Evolutionary conservation across 2,888 invertebrate genomes (phyloP).

Genomic region (Limnephilus auricula): DNA sequence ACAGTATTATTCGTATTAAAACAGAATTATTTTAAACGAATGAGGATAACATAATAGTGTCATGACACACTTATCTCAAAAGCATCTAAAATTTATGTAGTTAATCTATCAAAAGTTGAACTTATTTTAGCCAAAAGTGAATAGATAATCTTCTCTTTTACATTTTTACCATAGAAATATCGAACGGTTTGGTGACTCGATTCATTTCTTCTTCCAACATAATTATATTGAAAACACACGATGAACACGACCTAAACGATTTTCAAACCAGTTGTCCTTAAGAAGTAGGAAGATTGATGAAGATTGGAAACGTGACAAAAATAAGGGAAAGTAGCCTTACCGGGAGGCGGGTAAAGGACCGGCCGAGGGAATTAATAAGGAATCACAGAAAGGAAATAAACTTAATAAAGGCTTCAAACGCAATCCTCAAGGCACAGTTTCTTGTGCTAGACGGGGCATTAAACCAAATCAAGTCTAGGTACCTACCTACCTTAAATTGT

Average conservation of each 20-base stretch:
- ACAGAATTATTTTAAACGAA: no score
- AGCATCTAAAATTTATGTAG: neutral
- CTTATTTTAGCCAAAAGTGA: neutral
- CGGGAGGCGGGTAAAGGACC: neutral
- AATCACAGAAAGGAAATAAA: slow-evolving; percentile 27
- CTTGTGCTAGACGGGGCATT: neutral
- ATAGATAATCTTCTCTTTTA: neutral
- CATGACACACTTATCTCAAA: no score
- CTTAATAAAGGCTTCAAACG: slow-evolving; percentile 11
- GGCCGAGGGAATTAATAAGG: slow-evolving; percentile 15
- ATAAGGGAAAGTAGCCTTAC: slow-evolving; percentile 17
- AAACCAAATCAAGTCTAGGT: neutral
- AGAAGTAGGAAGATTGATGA: slow-evolving; percentile 38
- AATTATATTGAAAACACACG: neutral
- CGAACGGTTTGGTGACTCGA: neutral
- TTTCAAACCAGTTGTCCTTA: neutral
- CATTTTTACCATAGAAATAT: neutral
- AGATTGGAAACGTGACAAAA: slow-evolving; percentile 45
- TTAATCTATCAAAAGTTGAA: neutral
- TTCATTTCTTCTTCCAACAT: neutral
- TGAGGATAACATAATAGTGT: no score
- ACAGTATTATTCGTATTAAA: no score
- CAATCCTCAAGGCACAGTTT: neutral
- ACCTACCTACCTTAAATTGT: neutral
- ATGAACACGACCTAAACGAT: slow-evolving; percentile 15